Conservation (phyloP, 1,140 invertebrate species). For the Drosophila kurseongensis region DNA sequence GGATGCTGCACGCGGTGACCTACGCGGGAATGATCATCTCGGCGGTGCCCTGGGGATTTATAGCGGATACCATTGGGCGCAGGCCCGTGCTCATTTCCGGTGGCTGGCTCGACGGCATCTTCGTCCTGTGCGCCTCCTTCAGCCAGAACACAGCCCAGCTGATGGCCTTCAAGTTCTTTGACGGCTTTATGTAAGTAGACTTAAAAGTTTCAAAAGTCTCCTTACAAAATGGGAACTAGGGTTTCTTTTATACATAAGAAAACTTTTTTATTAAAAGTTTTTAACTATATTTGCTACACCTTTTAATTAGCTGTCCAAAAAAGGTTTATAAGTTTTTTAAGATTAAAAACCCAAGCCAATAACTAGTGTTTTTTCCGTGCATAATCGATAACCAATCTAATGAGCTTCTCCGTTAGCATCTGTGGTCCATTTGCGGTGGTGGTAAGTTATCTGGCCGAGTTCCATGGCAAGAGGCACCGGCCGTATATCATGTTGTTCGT, state of each 20-base stretch:
- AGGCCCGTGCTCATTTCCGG: slow-evolving; percentile 89
- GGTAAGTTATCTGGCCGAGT: slow-evolving; percentile 89
- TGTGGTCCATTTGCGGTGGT: slow-evolving; percentile 90
- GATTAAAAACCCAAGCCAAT: not conserved
- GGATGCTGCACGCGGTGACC: slow-evolving; percentile 88
- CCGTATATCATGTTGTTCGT: slow-evolving; percentile 87
- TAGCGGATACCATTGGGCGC: slow-evolving; percentile 92
- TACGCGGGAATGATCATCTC: slow-evolving; percentile 93
- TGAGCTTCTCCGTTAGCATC: slow-evolving; percentile 85
- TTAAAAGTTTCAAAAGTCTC: not conserved
- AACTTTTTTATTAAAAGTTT: no score
- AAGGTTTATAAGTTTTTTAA: not conserved
- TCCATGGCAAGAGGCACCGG: slow-evolving; percentile 87
- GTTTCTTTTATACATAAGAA: no score
- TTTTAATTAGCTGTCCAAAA: no score
- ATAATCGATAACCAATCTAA: not conserved
- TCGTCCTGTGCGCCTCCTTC: slow-evolving; percentile 88
- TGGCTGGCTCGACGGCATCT: slow-evolving; percentile 88
- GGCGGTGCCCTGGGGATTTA: slow-evolving; percentile 92
- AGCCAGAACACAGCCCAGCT: slow-evolving; percentile 89
- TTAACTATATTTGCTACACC: no score
- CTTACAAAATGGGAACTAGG: no score
- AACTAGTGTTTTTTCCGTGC: not conserved
- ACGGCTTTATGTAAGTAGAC: slow-evolving; percentile 89
- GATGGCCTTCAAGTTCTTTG: slow-evolving; percentile 90